Evolutionary conservation across 2,888 invertebrate genomes (phyloP).

Genomic region (Dendrolimus pini): DNA sequence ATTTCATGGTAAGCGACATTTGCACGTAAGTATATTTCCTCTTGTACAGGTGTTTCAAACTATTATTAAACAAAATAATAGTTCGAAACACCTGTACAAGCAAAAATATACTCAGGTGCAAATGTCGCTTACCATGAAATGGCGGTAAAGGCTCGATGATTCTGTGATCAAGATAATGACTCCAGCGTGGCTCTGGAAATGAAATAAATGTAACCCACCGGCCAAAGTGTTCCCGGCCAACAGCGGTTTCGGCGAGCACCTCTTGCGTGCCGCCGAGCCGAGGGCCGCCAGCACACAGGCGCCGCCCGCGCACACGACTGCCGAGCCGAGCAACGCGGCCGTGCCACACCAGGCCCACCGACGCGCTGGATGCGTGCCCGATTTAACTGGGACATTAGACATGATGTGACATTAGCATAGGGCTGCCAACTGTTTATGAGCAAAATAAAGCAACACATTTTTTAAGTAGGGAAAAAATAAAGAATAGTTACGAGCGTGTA

Average conservation of each 20-base stretch:
- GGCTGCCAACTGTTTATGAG: no score
- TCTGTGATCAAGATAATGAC: background rate
- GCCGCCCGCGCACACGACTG: constrained; percentile 81
- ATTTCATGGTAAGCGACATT: no score
- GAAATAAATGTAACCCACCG: constrained; percentile 68
- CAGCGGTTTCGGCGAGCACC: constrained; percentile 78
- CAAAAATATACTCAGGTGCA: no score
- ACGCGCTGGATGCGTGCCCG: constrained; percentile 74
- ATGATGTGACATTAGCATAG: no score
- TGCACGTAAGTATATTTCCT: no score
- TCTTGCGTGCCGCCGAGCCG: constrained; percentile 86
- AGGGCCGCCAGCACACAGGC: constrained; percentile 86
- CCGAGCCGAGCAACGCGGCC: constrained; percentile 81
- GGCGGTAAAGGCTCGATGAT: background rate
- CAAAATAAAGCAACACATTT: no score
- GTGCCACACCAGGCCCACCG: constrained; percentile 87
- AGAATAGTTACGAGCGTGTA: no score
- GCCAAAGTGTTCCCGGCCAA: constrained; percentile 86
- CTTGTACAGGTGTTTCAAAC: no score
- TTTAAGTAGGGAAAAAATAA: no score
- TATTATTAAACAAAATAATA: no score
- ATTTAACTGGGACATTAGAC: constrained; percentile 41
- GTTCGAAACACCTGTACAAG: no score
- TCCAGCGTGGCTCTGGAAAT: background rate
- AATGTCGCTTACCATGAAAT: background rate